Conservation (phyloP, 2,113 vertebrate species). For the Psettodes erumei region DNA sequence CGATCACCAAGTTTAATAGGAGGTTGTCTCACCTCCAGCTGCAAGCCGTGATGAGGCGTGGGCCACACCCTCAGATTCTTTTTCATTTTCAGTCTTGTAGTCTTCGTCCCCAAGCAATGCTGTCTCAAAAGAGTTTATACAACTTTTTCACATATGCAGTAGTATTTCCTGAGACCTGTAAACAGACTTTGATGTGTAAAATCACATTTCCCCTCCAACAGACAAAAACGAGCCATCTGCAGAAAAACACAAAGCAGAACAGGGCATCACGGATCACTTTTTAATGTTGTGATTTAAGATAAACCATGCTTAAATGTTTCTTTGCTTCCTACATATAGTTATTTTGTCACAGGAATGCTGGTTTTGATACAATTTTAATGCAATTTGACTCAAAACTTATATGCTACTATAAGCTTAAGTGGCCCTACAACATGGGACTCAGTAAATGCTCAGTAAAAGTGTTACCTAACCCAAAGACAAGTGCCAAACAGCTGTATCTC, state of each 20-base stretch:
- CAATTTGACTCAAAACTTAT: not conserved
- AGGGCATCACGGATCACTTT: not conserved
- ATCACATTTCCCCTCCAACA: not conserved
- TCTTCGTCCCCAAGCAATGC: no score
- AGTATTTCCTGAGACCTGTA: not conserved
- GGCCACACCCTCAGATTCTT: no score
- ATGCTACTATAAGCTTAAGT: not conserved
- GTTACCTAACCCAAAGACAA: no score
- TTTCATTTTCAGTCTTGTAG: no score
- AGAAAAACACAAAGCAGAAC: not conserved
- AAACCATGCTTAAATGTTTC: not conserved
- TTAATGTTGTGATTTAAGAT: not conserved
- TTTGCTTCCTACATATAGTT: not conserved
- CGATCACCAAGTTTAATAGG: no score
- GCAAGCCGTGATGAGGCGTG: no score
- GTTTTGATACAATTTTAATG: not conserved
- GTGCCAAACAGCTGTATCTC: no score
- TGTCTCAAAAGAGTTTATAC: no score
- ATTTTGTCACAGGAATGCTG: not conserved
- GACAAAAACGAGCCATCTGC: not conserved
- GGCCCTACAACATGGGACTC: no score
- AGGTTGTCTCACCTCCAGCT: no score
- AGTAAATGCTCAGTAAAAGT: no score
- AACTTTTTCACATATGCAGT: not conserved
- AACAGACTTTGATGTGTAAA: not conserved